Evolutionary conservation across 1,140 invertebrate genomes (phyloP).

Genomic region (Sycophaga agraensis): DNA sequence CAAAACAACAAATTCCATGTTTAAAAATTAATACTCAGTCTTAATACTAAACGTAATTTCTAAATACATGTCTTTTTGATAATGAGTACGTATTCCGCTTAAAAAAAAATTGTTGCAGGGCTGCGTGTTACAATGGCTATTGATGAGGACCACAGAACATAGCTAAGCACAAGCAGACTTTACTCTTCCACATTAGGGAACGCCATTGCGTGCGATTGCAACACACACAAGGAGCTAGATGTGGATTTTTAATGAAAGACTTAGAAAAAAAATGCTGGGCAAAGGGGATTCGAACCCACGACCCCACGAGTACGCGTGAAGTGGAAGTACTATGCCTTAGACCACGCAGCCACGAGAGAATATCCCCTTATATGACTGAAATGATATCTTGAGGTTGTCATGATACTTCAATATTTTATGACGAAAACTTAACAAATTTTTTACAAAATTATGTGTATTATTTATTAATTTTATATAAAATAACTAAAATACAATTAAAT

Average conservation of each 20-base stretch:
- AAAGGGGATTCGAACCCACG: conserved; percentile 40
- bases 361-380: too few species aligned
- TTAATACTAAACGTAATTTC: too few species aligned
- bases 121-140: conserved; percentile 42
- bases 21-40: too few species aligned
- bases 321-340: background rate
- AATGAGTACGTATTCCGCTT: too few species aligned
- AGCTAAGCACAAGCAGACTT: conserved; percentile 46
- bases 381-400: too few species aligned
- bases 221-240: conserved; percentile 45
- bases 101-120: conserved; percentile 43
- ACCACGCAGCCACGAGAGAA: conserved; percentile 4
- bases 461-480: background rate
- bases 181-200: conserved; percentile 47
- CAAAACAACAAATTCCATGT: too few species aligned
- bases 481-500: too few species aligned
- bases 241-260: conserved; percentile 32
- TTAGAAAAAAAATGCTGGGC: background rate
- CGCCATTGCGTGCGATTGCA: conserved; percentile 43
- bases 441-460: background rate
- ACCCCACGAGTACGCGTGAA: background rate
- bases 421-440: background rate
- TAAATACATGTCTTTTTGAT: too few species aligned
- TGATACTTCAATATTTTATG: too few species aligned
- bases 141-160: conserved; percentile 40